phyloP scores from a whole-genome alignment of 2,797 vertebrate species.

The Avahi laniger region DNA sequence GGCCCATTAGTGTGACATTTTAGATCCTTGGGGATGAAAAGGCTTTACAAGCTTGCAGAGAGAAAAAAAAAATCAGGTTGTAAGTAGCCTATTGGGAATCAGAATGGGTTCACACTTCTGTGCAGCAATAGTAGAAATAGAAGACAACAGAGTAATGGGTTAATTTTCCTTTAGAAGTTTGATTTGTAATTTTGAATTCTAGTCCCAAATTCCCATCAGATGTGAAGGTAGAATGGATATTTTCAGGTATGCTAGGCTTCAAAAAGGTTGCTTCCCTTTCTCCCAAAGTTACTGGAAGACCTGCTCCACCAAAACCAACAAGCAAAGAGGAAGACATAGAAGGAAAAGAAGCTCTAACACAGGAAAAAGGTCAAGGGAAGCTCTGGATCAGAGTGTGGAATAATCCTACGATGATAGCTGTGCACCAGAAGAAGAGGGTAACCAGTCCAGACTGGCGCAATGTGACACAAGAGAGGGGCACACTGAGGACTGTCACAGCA shows the following conservation, averaged over 20 bases:
- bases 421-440: not conserved
- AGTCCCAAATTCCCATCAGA: not conserved
- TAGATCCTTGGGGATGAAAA: not conserved
- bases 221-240: not conserved
- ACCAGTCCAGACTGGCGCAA: not conserved
- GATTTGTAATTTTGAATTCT: slow-evolving; percentile 34
- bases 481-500: not conserved
- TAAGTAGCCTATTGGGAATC: slow-evolving; percentile 19
- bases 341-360: not conserved
- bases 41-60: not conserved
- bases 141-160: not conserved
- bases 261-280: not conserved
- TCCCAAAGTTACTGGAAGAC: not conserved
- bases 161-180: slow-evolving; percentile 17
- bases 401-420: not conserved
- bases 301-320: not conserved
- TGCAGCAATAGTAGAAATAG: slow-evolving; percentile 3
- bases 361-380: not conserved
- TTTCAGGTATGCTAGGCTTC: not conserved
- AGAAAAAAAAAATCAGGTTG: slow-evolving; percentile 12
- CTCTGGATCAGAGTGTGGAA: not conserved
- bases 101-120: not conserved
- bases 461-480: not conserved
- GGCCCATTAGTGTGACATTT: not conserved
- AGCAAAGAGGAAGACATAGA: not conserved